Evolutionary conservation across 1,140 invertebrate genomes (phyloP).

Genomic region (Aradophagus sp.): DNA sequence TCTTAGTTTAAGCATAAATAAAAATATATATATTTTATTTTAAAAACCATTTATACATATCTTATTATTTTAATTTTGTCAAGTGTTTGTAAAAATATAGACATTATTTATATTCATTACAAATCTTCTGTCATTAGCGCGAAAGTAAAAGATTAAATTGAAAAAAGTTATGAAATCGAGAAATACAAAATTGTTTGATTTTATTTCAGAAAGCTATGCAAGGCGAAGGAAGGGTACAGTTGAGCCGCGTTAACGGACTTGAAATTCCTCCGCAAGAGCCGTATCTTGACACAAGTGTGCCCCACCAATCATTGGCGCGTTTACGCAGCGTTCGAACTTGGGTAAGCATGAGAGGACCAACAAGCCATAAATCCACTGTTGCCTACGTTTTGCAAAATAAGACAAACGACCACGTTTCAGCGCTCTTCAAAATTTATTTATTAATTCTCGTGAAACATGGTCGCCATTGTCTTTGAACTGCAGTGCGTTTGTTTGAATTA

Average conservation of each 20-base stretch:
- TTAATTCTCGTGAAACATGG: conserved; percentile 41
- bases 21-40: too few relatives aligned
- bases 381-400: conserved; percentile 42
- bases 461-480: conserved; percentile 40
- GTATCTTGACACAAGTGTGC: conserved; percentile 21
- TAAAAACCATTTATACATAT: too few relatives aligned
- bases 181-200: too few relatives aligned
- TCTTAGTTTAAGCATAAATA: too few relatives aligned
- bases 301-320: conserved; percentile 11
- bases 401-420: conserved; percentile 35
- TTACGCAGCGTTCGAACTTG: conserved; percentile 25
- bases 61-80: too few relatives aligned
- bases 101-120: too few relatives aligned
- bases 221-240: neutral
- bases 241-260: conserved; percentile 13
- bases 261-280: conserved; percentile 30
- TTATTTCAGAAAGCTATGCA: neutral
- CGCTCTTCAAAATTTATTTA: conserved; percentile 38
- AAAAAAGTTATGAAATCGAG: too few relatives aligned
- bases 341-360: conserved; percentile 32
- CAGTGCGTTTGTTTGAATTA: conserved; percentile 24
- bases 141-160: too few relatives aligned
- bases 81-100: too few relatives aligned
- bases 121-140: too few relatives aligned
- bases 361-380: conserved; percentile 33